Base-by-base conservation (phyloP, 2,797 vertebrate species). In the Amniataba percoides region DNA sequence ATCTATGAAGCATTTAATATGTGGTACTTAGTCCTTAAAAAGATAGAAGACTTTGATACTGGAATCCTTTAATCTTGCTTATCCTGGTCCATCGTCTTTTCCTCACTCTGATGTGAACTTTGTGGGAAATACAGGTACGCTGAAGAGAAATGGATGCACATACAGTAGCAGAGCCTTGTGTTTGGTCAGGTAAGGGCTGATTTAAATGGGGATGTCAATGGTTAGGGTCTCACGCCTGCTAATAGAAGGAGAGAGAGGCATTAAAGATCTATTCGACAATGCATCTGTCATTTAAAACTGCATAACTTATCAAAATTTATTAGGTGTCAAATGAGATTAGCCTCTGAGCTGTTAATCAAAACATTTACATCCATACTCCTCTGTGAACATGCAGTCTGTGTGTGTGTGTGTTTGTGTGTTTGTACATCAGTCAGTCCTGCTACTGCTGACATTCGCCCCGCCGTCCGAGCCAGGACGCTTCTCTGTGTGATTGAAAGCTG, bases 141-240 rank as follows among this genome's bases (percentile, higher is more conserved):
- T 94, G 94, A 93, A 45, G 64, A 56, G 64, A 19, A 71, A 65
- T 27, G 31, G 94, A 95, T 93, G 95, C 94, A 95, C 10, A 12
- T 62, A 78, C 66, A 96, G 96, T 93, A 94, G 91, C 94, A 92
- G 87, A 92, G 91, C 90, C 90, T 89, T 93, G 93, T 93, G 90
- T 91, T 94, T 93, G 87, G 61, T 92, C 94, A 89, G 91, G 59
- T 95, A 91, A 90, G 87, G 89, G 71, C 68, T 53, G 81, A 16
- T 64, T 76, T 56, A 42, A 69, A 80, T 79, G 65, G 65, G 31
- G 78, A 68, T 23, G 71, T 83, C 55, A 58, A 4, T 43, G 66
- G 90, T 93, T 95, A 95, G 53, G 87, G 91, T 92, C 94, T 95
- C 87, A 94, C 73, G 83, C 95, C 96, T 96, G 96, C 93, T 94